A percentile compares a stretch with the other conserved stretches of the same genome.
Conservation (phyloP, 2,797 vertebrate species). For the Gallinago solitaria region DNA sequence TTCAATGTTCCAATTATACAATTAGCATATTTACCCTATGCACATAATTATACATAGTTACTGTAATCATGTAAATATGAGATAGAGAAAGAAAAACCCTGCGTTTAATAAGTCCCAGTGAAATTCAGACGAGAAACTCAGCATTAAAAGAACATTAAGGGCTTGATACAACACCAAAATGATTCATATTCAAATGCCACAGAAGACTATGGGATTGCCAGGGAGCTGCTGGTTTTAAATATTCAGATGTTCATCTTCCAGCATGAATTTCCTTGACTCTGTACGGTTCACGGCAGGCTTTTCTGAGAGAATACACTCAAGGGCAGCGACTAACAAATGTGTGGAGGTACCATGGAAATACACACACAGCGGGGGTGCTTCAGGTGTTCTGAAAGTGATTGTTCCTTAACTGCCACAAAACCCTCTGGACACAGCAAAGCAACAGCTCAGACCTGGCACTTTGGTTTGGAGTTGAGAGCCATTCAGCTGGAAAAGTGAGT, state of each 20-base stretch:
- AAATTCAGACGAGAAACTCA: slow-evolving; percentile 45
- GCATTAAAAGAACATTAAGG: slow-evolving; percentile 26
- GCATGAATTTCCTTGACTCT: neutral
- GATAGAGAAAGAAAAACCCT: slow-evolving; percentile 20
- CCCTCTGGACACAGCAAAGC: neutral
- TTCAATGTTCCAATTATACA: slow-evolving; percentile 40
- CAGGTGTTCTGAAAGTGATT: neutral
- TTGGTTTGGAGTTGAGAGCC: neutral
- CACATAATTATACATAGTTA: slow-evolving; percentile 48
- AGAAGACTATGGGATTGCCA: neutral
- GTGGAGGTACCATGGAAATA: neutral
- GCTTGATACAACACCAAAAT: neutral
- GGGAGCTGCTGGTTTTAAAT: neutral
- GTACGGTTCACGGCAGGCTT: neutral
- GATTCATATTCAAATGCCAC: neutral
- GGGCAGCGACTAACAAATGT: neutral
- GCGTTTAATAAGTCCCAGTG: slow-evolving; percentile 39
- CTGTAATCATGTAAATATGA: slow-evolving; percentile 46
- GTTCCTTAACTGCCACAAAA: neutral
- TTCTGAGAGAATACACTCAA: neutral
- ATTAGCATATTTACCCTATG: slow-evolving; percentile 63
- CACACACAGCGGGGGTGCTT: no score
- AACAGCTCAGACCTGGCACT: neutral
- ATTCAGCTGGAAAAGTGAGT: neutral
- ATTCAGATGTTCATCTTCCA: neutral